Conservation (phyloP, 2,113 vertebrate genomes). For the Protobothrops flavoviridis region DNA sequence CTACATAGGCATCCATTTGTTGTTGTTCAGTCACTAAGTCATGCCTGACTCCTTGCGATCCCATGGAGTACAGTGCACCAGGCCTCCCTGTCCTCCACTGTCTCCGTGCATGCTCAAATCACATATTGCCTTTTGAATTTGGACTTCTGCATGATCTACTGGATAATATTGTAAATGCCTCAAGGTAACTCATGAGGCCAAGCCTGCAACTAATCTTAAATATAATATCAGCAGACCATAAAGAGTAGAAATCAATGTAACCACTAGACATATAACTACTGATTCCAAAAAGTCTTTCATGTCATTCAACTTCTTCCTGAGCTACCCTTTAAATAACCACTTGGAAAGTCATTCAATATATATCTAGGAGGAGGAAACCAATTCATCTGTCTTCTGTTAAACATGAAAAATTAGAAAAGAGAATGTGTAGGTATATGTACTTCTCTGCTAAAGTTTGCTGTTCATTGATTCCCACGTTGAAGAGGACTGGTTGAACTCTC, state of each 20-base stretch:
- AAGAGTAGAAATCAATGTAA: neutral
- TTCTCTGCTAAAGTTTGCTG: conserved; percentile 98
- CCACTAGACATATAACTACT: neutral
- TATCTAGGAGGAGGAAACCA: neutral
- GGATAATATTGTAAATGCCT: neutral
- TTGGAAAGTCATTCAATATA: neutral
- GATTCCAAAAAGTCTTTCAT: neutral
- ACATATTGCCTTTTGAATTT: neutral
- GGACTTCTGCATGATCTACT: neutral
- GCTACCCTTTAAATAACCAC: neutral
- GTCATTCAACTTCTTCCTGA: neutral
- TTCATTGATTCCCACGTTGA: conserved; percentile 98
- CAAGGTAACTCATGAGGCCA: neutral
- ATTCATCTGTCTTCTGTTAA: neutral
- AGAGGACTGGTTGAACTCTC: conserved; percentile 94
- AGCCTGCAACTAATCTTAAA: neutral
- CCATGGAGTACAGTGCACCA: neutral
- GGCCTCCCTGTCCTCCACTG: neutral
- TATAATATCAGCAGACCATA: neutral
- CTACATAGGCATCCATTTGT: neutral
- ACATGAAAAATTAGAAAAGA: neutral
- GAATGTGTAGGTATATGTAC: conserved; percentile 71
- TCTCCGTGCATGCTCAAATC: neutral
- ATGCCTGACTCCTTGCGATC: no score
- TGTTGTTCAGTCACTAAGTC: no score